Conservation (phyloP, 2,113 vertebrate genomes). For the Anolis sagrei region DNA sequence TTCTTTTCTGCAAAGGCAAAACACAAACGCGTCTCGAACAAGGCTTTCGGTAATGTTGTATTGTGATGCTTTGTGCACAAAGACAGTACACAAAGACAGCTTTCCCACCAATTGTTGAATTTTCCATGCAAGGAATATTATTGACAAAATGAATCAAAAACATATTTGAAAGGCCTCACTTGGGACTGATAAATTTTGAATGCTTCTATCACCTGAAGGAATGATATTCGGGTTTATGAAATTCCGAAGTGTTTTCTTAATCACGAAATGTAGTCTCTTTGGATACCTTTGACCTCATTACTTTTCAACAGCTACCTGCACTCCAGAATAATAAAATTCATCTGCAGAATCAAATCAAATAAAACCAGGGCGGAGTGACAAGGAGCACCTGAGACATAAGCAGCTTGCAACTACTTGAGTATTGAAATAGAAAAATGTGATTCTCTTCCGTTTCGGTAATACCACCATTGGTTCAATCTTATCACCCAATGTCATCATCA, state of each 20-base stretch:
- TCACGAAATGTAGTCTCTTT: constrained; percentile 61
- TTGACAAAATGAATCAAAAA: constrained; percentile 53
- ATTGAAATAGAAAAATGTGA: constrained; percentile 11
- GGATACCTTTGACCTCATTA: constrained; percentile 59
- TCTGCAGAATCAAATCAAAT: constrained; percentile 7
- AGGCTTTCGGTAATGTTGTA: constrained; percentile 43
- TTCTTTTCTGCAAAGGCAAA: constrained; percentile 27
- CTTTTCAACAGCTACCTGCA: constrained; percentile 30
- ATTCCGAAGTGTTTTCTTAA: constrained; percentile 46
- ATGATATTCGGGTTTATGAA: constrained; percentile 54
- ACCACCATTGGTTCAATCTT: not conserved
- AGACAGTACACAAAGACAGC: constrained; percentile 48
- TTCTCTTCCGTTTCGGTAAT: not conserved
- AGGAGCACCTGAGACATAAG: not conserved
- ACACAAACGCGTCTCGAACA: constrained; percentile 30
- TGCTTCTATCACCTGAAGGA: constrained; percentile 53
- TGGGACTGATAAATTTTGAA: constrained; percentile 61
- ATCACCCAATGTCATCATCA: not conserved
- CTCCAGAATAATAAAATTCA: constrained; percentile 47
- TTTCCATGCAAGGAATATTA: constrained; percentile 50
- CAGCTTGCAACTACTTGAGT: constrained; percentile 45
- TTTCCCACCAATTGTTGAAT: constrained; percentile 37
- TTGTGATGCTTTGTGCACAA: constrained; percentile 51
- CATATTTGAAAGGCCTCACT: constrained; percentile 54
- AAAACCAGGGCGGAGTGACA: not conserved